Conservation (phyloP, 1,140 invertebrate species). For the Calosoma granatense region DNA sequence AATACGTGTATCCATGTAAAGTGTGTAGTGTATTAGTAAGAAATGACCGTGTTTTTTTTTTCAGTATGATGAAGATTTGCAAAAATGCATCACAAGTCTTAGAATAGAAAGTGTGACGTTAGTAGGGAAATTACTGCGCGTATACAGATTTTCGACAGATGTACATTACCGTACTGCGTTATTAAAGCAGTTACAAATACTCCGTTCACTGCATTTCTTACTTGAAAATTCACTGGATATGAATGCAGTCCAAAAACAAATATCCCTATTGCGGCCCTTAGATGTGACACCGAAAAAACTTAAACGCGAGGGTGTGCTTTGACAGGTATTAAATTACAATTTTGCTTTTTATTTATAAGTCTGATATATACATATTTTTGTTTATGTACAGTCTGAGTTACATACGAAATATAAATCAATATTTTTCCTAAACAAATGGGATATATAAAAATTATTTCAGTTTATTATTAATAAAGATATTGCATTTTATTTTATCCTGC, state of each 20-base stretch:
- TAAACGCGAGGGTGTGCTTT: too few species aligned
- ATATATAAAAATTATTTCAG: too few species aligned
- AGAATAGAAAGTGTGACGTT: neutral
- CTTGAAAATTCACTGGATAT: neutral
- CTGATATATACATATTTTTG: too few species aligned
- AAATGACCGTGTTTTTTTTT: neutral
- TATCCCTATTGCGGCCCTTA: too few species aligned
- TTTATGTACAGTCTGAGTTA: too few species aligned
- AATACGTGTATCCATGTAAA: neutral
- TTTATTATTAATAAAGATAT: too few species aligned
- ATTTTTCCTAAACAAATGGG: too few species aligned
- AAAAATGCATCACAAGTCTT: neutral
- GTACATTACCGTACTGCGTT: neutral
- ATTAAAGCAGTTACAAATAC: neutral
- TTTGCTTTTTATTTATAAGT: too few species aligned
- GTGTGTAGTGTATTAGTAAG: slow-evolving; percentile 7
- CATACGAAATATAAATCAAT: too few species aligned
- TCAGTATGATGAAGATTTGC: neutral
- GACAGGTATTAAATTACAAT: too few species aligned
- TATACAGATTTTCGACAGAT: neutral
- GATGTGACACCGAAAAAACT: too few species aligned
- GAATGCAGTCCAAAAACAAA: neutral
- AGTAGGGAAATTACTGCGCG: neutral
- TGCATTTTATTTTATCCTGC: too few species aligned
- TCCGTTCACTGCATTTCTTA: slow-evolving; percentile 2